Evolutionary conservation across 2,113 vertebrate genomes (phyloP).

Genomic region (Bothrops jararaca): DNA sequence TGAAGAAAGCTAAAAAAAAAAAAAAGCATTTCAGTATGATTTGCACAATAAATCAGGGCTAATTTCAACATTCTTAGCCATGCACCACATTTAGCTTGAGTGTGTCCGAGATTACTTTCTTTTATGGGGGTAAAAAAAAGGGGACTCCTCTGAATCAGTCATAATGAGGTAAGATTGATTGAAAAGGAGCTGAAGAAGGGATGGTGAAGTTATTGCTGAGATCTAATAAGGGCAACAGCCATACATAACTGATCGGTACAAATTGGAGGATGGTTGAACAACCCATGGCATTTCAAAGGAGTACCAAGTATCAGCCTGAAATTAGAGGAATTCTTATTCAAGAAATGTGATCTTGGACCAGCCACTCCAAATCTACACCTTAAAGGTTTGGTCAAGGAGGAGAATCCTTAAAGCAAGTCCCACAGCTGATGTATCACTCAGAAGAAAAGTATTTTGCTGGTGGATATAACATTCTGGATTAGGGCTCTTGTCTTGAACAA

Average conservation of each 20-base stretch:
- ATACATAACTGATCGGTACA: neutral
- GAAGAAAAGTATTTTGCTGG: neutral
- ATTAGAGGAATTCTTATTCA: neutral
- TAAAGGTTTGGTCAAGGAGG: neutral
- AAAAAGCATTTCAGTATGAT: neutral
- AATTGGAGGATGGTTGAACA: neutral
- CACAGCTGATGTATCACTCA: neutral
- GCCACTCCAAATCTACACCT: neutral
- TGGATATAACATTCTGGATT: neutral
- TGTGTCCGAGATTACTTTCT: neutral
- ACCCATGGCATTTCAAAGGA: neutral
- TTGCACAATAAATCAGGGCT: neutral
- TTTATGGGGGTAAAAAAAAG: neutral
- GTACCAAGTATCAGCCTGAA: neutral
- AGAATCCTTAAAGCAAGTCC: neutral
- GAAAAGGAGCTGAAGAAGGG: neutral
- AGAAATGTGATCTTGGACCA: neutral
- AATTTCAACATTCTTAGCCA: neutral
- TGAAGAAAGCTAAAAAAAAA: neutral
- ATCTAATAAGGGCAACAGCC: neutral
- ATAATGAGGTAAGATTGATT: neutral
- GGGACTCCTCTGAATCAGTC: neutral
- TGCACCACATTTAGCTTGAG: neutral
- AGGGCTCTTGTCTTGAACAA: conserved; percentile 15
- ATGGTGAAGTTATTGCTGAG: neutral